Evolutionary conservation across 2,797 vertebrate genomes (phyloP).

Genomic region (Melanotaenia pygmaea): DNA sequence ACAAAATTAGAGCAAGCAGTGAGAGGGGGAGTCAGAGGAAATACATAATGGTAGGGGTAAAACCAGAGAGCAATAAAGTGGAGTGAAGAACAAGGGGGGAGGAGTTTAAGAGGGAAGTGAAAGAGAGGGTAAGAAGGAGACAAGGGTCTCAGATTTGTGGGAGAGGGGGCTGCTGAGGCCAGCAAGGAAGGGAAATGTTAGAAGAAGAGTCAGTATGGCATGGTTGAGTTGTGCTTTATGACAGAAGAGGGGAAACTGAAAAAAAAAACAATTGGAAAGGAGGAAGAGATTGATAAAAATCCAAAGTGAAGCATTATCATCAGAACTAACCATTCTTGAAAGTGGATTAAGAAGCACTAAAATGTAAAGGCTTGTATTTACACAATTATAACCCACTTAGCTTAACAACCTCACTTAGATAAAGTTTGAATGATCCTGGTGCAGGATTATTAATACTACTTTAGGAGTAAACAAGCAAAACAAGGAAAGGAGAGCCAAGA

Average conservation of each 20-base stretch:
- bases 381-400: slow-evolving; percentile 2
- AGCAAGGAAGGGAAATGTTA: slow-evolving; percentile 18
- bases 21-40: slow-evolving; percentile 55
- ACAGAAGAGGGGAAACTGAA: slow-evolving; percentile 32
- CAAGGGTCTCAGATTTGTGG: slow-evolving; percentile 42
- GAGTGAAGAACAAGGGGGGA: slow-evolving; percentile 52
- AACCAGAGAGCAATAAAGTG: slow-evolving; percentile 65
- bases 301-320: slow-evolving; percentile 43
- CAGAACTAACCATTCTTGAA: slow-evolving; percentile 33
- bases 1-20: slow-evolving; percentile 63
- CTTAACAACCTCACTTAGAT: slow-evolving; percentile 35
- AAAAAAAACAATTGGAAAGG: background rate
- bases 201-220: slow-evolving; percentile 19
- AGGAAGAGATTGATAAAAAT: slow-evolving; percentile 35
- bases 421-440: slow-evolving; percentile 55
- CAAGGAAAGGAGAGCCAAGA: slow-evolving; percentile 1
- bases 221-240: slow-evolving; percentile 51
- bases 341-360: slow-evolving; percentile 56
- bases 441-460: background rate
- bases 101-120: slow-evolving; percentile 52
- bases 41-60: slow-evolving; percentile 62
- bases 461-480: slow-evolving; percentile 38
- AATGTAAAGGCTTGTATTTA: slow-evolving; percentile 21
- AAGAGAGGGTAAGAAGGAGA: slow-evolving; percentile 66
- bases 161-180: slow-evolving; percentile 4